These are phyloP conservation scores for Lepidothrix coronata DNA, from an alignment of 2,113 vertebrate species.

Conservation along the genomic window DNA sequence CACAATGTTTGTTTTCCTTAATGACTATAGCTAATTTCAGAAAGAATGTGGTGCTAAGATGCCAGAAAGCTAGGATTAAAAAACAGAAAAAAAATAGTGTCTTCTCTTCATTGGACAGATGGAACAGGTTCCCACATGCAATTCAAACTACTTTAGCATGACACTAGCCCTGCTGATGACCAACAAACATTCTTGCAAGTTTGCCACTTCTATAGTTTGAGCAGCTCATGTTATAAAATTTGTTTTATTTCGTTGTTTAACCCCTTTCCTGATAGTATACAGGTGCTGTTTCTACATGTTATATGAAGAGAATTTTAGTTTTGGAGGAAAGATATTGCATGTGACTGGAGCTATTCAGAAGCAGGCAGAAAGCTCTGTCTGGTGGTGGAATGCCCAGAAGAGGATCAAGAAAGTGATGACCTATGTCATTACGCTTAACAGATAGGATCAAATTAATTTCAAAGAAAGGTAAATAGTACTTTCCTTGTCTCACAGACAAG, in stretches of 20 bases:
- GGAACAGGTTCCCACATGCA: background rate
- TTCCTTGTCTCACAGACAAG: background rate
- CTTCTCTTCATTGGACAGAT: background rate
- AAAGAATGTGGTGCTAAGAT: background rate
- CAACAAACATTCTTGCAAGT: background rate
- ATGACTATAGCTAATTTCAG: background rate
- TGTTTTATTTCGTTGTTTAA: background rate
- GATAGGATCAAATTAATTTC: background rate
- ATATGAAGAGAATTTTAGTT: background rate
- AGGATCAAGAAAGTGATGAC: background rate
- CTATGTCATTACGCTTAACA: background rate
- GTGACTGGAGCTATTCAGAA: background rate
- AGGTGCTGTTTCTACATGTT: background rate
- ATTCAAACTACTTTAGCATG: background rate
- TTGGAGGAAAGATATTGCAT: background rate
- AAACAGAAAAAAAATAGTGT: background rate
- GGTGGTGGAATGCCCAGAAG: background rate
- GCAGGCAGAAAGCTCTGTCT: background rate
- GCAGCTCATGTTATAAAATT: background rate
- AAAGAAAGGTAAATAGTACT: background rate
- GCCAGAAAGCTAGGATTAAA: background rate
- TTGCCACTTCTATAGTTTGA: background rate
- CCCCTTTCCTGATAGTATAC: background rate
- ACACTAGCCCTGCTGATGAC: background rate
- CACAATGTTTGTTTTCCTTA: background rate